Conservation (phyloP, 2,797 vertebrate species). For the Natrix natrix region DNA sequence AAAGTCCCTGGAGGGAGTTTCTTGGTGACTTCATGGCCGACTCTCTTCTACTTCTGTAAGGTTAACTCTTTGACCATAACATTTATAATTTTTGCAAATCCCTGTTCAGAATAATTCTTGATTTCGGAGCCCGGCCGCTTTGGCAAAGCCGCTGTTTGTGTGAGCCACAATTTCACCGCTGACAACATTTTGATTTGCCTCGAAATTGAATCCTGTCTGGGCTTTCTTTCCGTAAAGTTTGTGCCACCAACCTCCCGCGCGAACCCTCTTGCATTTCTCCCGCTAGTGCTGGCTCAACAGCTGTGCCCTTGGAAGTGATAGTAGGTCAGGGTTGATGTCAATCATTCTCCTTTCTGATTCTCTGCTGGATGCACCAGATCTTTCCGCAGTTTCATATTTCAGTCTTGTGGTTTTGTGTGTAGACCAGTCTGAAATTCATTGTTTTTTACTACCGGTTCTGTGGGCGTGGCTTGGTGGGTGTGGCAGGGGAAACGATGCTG, state of each 20-base stretch:
- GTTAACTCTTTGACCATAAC: neutral
- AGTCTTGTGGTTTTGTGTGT: neutral
- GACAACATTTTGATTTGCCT: neutral
- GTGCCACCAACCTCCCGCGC: neutral
- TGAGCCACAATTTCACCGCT: neutral
- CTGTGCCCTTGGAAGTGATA: constrained; percentile 1
- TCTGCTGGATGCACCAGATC: constrained; percentile 3
- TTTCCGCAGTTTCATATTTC: constrained; percentile 11
- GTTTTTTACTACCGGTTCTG: no score
- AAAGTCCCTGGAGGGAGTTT: neutral
- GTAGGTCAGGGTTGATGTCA: neutral
- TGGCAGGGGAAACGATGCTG: no score
- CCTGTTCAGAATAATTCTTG: neutral
- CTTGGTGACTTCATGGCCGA: neutral
- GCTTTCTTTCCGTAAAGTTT: neutral
- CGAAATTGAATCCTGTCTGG: no score
- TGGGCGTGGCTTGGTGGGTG: no score
- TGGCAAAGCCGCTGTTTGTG: neutral
- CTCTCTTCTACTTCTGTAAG: neutral
- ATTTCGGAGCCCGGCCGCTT: neutral
- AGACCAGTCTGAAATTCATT: neutral
- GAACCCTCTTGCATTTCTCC: neutral
- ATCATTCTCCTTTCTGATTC: neutral
- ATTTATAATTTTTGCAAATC: neutral
- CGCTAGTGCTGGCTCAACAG: neutral